These are phyloP conservation scores for Sakesphorus luctuosus DNA, from an alignment of 2,113 vertebrate species.

Conservation along the genomic window DNA sequence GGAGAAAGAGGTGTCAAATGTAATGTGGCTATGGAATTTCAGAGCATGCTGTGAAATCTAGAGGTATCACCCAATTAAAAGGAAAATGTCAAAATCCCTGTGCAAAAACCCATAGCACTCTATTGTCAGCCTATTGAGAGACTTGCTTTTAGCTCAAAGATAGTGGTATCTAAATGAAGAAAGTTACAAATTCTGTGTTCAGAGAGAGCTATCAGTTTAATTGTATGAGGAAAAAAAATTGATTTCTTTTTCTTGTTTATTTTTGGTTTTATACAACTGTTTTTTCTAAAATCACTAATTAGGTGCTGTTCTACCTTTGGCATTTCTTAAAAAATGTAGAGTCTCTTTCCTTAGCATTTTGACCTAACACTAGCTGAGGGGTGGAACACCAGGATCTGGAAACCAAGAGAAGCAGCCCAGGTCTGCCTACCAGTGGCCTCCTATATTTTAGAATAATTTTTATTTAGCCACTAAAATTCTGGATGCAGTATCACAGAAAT, in stretches of 20 bases:
- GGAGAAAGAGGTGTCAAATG: not conserved
- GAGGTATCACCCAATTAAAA: not conserved
- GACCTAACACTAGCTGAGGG: not conserved
- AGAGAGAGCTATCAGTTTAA: not conserved
- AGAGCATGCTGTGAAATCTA: not conserved
- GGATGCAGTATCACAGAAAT: not conserved
- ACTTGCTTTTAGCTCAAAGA: not conserved
- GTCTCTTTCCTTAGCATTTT: not conserved
- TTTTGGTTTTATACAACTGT: not conserved
- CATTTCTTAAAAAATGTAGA: not conserved
- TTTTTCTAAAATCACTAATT: not conserved
- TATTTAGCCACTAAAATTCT: not conserved
- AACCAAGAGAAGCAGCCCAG: not conserved
- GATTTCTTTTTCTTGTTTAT: not conserved
- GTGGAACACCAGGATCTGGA: not conserved
- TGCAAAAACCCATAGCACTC: not conserved
- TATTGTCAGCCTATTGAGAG: not conserved
- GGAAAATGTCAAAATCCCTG: not conserved
- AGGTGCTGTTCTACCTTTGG: not conserved
- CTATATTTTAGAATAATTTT: not conserved
- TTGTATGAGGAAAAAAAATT: not conserved
- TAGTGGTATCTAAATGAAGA: not conserved
- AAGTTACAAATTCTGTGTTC: not conserved
- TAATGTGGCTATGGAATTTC: not conserved
- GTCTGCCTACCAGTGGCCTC: not conserved